phyloP scores from a whole-genome alignment of 2,888 invertebrate genomes.

The Apomyelois bistriatella region DNA sequence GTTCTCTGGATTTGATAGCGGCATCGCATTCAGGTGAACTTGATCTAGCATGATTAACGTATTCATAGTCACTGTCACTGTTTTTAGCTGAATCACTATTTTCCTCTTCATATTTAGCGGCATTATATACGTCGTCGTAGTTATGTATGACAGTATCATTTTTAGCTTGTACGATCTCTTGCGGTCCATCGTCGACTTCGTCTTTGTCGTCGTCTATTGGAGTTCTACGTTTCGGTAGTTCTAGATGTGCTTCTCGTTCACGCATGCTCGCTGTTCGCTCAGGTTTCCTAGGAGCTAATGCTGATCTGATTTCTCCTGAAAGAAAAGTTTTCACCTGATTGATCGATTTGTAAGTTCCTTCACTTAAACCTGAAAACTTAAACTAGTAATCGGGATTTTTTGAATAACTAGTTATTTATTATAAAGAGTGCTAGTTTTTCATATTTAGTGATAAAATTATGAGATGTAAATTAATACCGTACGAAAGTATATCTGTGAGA shows the following conservation, averaged over 20 bases:
- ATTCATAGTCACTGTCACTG: conserved; percentile 83
- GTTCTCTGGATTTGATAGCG: conserved; percentile 68
- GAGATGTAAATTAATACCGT: not conserved
- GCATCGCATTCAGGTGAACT: conserved; percentile 85
- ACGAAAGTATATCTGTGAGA: not conserved
- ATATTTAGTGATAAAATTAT: too few relatives aligned
- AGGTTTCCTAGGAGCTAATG: conserved; percentile 90
- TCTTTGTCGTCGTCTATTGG: conserved; percentile 78
- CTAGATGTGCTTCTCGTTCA: conserved; percentile 85
- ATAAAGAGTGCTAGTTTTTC: too few relatives aligned
- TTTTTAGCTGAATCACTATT: conserved; percentile 70
- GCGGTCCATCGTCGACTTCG: conserved; percentile 63
- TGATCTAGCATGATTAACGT: conserved; percentile 82
- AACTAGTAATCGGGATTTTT: too few relatives aligned
- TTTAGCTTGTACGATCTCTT: conserved; percentile 68
- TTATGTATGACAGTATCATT: conserved; percentile 69
- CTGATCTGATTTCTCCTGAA: conserved; percentile 89
- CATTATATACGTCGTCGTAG: conserved; percentile 74
- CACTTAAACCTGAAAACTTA: not conserved
- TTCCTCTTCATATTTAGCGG: conserved; percentile 69
- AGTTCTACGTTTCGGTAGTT: conserved; percentile 75
- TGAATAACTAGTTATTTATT: too few relatives aligned
- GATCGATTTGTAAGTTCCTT: not conserved
- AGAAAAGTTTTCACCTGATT: conserved; percentile 23
- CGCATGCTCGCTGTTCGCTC: conserved; percentile 93